Evolutionary conservation across 2,888 invertebrate species (phyloP).

Genomic region (Biston betularia): DNA sequence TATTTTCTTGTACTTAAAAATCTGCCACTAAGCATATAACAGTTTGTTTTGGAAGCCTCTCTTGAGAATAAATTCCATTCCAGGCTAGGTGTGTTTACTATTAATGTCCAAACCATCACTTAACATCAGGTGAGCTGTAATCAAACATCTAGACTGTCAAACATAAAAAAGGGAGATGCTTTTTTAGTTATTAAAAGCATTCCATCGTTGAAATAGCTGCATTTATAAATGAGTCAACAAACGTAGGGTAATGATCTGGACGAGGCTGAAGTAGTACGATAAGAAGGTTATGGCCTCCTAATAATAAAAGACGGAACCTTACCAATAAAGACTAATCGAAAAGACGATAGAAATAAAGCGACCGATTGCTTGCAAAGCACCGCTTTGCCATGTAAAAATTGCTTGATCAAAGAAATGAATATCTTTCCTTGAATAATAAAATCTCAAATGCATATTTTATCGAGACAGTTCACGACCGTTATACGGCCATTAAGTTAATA

Average conservation of each 20-base stretch:
- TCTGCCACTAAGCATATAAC: no score
- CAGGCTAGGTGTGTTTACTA: no score
- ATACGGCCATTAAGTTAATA: slow-evolving; percentile 29
- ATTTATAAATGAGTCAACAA: slow-evolving; percentile 14
- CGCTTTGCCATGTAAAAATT: slow-evolving; percentile 35
- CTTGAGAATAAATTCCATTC: no score
- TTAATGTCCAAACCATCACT: no score
- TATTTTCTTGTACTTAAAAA: no score
- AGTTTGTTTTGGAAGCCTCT: no score
- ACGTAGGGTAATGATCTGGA: slow-evolving; percentile 29
- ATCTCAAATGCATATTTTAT: slow-evolving; percentile 30
- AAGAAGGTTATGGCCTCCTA: slow-evolving; percentile 35
- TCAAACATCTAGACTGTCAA: no score
- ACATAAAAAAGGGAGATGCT: not conserved
- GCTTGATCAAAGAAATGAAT: slow-evolving; percentile 34
- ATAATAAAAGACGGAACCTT: slow-evolving; percentile 37
- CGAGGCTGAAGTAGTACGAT: slow-evolving; percentile 31
- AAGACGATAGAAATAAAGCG: slow-evolving; percentile 38
- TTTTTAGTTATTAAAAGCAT: not conserved
- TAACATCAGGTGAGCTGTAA: no score
- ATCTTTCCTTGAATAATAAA: slow-evolving; percentile 36
- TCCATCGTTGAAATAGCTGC: not conserved
- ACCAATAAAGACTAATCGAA: slow-evolving; percentile 39
- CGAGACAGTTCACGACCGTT: slow-evolving; percentile 24
- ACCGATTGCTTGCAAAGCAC: slow-evolving; percentile 36